Evolutionary conservation across 37 sponge, comb jelly and placozoan species (phyloP).

Genomic region (Mnemiopsis leidyi): DNA sequence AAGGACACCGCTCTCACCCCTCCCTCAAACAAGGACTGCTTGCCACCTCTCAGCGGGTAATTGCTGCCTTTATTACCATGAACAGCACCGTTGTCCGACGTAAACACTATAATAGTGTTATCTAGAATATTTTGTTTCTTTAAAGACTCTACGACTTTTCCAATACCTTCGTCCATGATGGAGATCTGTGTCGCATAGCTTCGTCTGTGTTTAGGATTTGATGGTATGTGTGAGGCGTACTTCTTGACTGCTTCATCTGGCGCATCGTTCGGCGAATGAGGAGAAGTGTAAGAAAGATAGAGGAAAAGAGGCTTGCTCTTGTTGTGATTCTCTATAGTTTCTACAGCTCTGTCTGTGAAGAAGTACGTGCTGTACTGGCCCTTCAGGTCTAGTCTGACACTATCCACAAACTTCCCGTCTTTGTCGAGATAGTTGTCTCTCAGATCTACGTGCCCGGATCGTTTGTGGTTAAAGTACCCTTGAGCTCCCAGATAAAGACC

Average conservation of each 20-base stretch:
- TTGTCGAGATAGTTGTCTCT: not conserved
- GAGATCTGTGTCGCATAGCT: not conserved
- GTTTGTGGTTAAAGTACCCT: constrained; percentile 7
- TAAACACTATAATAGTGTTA: constrained; percentile 37
- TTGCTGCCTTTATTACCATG: not conserved
- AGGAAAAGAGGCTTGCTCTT: constrained; percentile 18
- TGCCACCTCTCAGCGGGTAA: constrained; percentile 35
- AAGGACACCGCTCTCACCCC: constrained; percentile 28
- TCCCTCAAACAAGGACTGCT: constrained; percentile 29
- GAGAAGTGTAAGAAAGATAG: constrained; percentile 30
- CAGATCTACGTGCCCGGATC: not conserved
- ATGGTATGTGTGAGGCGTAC: not conserved
- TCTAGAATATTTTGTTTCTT: not conserved
- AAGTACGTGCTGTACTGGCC: not conserved
- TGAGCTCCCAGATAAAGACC: constrained; percentile 12
- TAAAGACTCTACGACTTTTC: not conserved
- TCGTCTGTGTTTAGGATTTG: not conserved
- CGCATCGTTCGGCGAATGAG: not conserved
- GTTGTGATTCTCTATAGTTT: not conserved
- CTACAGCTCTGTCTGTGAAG: not conserved
- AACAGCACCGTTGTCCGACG: constrained; percentile 5
- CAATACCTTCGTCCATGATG: constrained; percentile 43
- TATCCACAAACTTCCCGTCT: not conserved
- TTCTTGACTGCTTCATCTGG: not conserved
- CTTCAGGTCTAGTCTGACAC: not conserved